These are phyloP conservation scores for Salvelinus alpinus DNA, from an alignment of 2,113 vertebrate genomes.

Conservation along the genomic window DNA sequence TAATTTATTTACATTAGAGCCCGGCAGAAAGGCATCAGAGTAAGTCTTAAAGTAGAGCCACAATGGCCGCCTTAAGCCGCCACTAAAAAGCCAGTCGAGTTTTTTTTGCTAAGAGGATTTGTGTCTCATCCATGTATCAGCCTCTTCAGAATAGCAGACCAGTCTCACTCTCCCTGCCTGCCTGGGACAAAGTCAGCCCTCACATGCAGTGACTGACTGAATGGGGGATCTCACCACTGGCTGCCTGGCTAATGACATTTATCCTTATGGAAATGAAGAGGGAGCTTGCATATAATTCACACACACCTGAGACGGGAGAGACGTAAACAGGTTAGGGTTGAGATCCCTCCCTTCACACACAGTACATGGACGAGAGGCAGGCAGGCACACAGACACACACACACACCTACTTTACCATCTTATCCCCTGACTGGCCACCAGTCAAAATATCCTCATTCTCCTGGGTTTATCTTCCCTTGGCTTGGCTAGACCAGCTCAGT, in stretches of 20 bases:
- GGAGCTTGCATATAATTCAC: no score
- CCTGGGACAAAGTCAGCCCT: slow-evolving; percentile 65
- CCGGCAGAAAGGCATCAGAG: slow-evolving; percentile 45
- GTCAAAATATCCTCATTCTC: slow-evolving; percentile 73
- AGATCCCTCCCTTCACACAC: slow-evolving; percentile 47
- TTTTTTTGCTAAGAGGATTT: slow-evolving; percentile 55
- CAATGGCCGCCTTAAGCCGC: slow-evolving; percentile 53
- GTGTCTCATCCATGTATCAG: slow-evolving; percentile 48
- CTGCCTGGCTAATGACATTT: slow-evolving; percentile 69
- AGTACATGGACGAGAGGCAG: slow-evolving; percentile 1
- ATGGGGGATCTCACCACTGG: slow-evolving; percentile 48
- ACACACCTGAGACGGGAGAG: slow-evolving; percentile 10
- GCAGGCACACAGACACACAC: slow-evolving; percentile 23
- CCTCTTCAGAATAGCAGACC: slow-evolving; percentile 51
- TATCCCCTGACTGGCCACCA: slow-evolving; percentile 68
- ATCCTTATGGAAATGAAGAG: slow-evolving; percentile 62
- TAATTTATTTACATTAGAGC: slow-evolving; percentile 50
- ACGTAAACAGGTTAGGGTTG: slow-evolving; percentile 42
- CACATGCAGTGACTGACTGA: slow-evolving; percentile 39
- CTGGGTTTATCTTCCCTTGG: slow-evolving; percentile 65
- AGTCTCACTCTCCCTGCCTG: slow-evolving; percentile 43
- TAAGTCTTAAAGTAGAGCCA: slow-evolving; percentile 49
- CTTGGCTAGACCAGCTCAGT: slow-evolving; percentile 59
- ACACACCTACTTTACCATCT: slow-evolving; percentile 50
- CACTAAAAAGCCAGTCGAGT: slow-evolving; percentile 49